Conservation (phyloP, 2,888 invertebrate species). For the Andrena trimmerana region DNA sequence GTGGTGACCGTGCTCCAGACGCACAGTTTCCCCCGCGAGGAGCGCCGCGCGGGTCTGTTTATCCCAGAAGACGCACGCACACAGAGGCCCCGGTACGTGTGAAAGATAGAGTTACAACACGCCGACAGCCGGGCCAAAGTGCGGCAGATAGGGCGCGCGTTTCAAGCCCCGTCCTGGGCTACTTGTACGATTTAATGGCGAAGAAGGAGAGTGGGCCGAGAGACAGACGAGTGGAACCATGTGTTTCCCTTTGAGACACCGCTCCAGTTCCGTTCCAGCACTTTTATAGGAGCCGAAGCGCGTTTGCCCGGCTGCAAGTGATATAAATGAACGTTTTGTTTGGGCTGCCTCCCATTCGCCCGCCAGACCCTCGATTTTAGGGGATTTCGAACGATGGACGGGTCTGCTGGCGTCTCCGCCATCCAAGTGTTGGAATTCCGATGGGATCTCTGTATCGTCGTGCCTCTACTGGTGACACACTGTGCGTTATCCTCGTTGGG, state of each 20-base stretch:
- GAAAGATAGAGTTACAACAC: slow-evolving; percentile 56
- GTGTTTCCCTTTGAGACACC: slow-evolving; percentile 62
- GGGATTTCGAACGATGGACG: background rate
- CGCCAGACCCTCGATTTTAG: background rate
- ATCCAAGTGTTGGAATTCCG: background rate
- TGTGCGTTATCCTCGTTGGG: too few relatives aligned
- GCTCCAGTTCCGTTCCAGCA: slow-evolving; percentile 50
- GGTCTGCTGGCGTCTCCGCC: background rate
- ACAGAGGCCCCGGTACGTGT: slow-evolving; percentile 31
- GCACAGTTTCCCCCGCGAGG: slow-evolving; percentile 7
- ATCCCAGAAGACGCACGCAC: slow-evolving; percentile 23
- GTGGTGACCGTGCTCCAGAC: slow-evolving; percentile 30
- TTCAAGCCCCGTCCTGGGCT: slow-evolving; percentile 40
- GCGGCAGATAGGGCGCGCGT: slow-evolving; percentile 50
- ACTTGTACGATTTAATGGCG: slow-evolving; percentile 63
- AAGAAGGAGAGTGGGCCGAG: slow-evolving; percentile 21
- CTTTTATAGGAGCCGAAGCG: slow-evolving; percentile 39
- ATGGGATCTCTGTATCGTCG: background rate
- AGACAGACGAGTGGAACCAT: slow-evolving; percentile 64
- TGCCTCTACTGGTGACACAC: background rate
- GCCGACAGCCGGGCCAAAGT: slow-evolving; percentile 51
- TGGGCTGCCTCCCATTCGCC: slow-evolving; percentile 27
- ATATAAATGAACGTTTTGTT: slow-evolving; percentile 62
- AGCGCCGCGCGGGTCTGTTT: slow-evolving; percentile 46
- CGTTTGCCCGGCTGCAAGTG: slow-evolving; percentile 28